These are phyloP conservation scores for Malacoraja senta DNA, from an alignment of 2,797 vertebrate species.

Conservation along the genomic window DNA sequence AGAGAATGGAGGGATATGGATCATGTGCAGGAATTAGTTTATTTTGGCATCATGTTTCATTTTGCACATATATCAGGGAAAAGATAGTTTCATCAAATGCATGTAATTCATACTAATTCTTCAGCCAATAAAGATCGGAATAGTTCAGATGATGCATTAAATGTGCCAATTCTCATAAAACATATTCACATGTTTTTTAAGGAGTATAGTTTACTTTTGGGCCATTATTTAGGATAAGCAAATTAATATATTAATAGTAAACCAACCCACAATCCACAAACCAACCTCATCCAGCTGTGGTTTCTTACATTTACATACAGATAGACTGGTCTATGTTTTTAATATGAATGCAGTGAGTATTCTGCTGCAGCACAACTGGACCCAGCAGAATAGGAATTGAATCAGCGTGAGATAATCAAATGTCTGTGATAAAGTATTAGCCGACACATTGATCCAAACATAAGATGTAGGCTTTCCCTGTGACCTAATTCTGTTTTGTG, in stretches of 20 bases:
- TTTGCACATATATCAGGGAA: too few relatives aligned
- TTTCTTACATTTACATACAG: conserved; percentile 94
- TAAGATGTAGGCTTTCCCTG: conserved; percentile 55
- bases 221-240: conserved; percentile 25
- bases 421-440: conserved; percentile 71
- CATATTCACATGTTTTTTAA: conserved; percentile 10
- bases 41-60: too few relatives aligned
- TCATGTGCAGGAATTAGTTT: too few relatives aligned
- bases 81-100: background rate
- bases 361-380: conserved; percentile 60
- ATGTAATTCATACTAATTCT: background rate
- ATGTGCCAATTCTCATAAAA: too few relatives aligned
- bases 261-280: conserved; percentile 72
- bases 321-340: conserved; percentile 97
- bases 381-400: conserved; percentile 60
- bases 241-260: conserved; percentile 80
- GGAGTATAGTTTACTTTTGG: background rate
- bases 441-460: conserved; percentile 66
- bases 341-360: conserved; percentile 77
- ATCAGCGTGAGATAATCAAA: conserved; percentile 70
- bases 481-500: conserved; percentile 69
- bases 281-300: conserved; percentile 77
- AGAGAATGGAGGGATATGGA: too few relatives aligned
- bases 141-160: background rate
- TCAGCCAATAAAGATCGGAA: background rate